Evolutionary conservation across 2,888 invertebrate genomes (phyloP).

Genomic region (Tenthredo distinguenda): DNA sequence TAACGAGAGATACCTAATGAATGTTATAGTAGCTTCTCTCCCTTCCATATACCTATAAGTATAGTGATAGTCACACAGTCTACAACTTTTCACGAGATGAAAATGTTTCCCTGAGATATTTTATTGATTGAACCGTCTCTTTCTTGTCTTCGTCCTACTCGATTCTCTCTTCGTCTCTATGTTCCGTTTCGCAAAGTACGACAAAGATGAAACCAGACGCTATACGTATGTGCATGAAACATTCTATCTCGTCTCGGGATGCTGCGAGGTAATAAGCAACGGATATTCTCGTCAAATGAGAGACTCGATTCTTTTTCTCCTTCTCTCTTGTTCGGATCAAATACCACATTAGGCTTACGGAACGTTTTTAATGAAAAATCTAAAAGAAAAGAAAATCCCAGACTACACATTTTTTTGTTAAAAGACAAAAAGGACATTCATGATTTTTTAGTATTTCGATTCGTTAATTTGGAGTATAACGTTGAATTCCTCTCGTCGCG

Average conservation of each 20-base stretch:
- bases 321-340: background rate
- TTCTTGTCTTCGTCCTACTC: constrained; percentile 53
- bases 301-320: background rate
- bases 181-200: constrained; percentile 19
- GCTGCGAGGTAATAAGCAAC: constrained; percentile 8
- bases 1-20: background rate
- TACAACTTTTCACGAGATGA: constrained; percentile 65
- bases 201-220: constrained; percentile 28
- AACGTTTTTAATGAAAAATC: no score
- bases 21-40: background rate
- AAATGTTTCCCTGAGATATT: constrained; percentile 73
- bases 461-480: background rate
- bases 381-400: background rate
- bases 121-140: constrained; percentile 73
- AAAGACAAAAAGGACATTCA: background rate
- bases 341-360: background rate
- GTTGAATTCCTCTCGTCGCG: background rate
- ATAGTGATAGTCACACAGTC: constrained; percentile 53
- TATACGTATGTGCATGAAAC: background rate
- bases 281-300: background rate
- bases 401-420: no score
- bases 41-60: background rate
- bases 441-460: background rate
- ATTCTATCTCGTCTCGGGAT: background rate
- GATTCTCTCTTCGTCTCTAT: constrained; percentile 53